These are phyloP conservation scores for Protophormia terraenovae DNA, from an alignment of 2,888 invertebrate genomes.

Conservation along the genomic window DNA sequence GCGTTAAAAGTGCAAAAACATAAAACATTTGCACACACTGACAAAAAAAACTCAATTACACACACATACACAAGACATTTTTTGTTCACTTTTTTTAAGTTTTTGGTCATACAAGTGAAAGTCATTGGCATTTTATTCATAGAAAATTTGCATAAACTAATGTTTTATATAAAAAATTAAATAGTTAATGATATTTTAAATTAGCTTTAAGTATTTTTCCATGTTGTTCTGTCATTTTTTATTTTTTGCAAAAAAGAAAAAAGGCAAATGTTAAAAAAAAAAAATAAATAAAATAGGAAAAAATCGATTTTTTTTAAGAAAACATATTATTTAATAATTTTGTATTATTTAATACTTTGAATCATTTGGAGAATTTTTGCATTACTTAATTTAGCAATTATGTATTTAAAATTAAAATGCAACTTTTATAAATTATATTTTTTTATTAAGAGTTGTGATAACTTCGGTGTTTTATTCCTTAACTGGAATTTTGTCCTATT, in stretches of 20 bases:
- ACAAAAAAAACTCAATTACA: neutral
- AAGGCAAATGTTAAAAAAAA: neutral
- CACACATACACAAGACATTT: neutral
- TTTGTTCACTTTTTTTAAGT: neutral
- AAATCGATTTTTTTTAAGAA: conserved; percentile 11
- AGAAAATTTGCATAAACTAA: conserved; percentile 33
- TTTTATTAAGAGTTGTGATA: too few relatives aligned
- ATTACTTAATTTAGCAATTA: too few relatives aligned
- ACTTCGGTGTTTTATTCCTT: too few relatives aligned
- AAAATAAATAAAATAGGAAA: neutral
- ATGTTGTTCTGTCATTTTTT: neutral
- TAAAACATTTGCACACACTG: neutral
- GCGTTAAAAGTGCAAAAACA: neutral
- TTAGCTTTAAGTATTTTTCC: neutral
- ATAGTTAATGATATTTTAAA: neutral
- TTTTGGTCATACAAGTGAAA: conserved; percentile 21
- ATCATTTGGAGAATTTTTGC: too few relatives aligned
- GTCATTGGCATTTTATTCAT: conserved; percentile 15
- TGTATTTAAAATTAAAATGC: too few relatives aligned
- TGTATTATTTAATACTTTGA: too few relatives aligned
- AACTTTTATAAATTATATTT: too few relatives aligned
- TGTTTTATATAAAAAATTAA: neutral
- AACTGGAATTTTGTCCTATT: too few relatives aligned
- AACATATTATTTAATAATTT: neutral
- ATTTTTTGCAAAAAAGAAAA: neutral